Base-by-base conservation (phyloP, 2,113 vertebrate species). In the Varanus salvator region DNA sequence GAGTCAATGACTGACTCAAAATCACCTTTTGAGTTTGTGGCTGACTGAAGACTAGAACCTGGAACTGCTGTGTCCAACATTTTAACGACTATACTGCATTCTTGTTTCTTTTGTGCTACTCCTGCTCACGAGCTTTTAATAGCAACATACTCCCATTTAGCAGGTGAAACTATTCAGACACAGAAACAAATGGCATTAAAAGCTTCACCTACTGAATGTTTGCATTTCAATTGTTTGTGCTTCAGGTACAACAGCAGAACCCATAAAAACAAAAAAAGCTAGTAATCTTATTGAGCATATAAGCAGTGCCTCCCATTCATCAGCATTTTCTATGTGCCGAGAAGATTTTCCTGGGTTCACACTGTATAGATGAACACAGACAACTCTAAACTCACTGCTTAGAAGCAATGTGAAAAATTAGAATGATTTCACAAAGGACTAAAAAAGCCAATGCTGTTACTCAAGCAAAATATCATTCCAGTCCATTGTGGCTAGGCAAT, bases 401-500 rank as follows among this genome's bases (percentile, higher is more conserved):
- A 75, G 72, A 34, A 54, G n/a, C 31, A 34, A 54, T 72, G 54
- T 57, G 68, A 29, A 83, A 72, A 71, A n/a, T 44, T n/a, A 48
- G 17, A 64, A 75, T 31, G 4, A 87, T 72, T 64, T 92, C 34
- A 77, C 25, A 84, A 25, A 80, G 23, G 54, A 78, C 15, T 74
- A 82, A 75, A 87, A 81, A 7, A 75, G 57, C 21, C 38, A 66
- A 84, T 66, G 82, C 8, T 0, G 71, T 31, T 72, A 64, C 80
- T 84, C n/a, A 19, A 2, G 21, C 14, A 38, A 90, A 86, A 57
- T 84, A 77, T 27, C 4, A 27, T 75, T 68, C 77, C 8, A 60
- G 64, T 92, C 64, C 34, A 54, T 90, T 90, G 72, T 44, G 31
- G 87, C 25, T 29, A 57, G 89, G 64, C 84, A 64, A 89, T 12